Conservation (phyloP, 2,113 vertebrate genomes). For the Corydoras sp. region DNA sequence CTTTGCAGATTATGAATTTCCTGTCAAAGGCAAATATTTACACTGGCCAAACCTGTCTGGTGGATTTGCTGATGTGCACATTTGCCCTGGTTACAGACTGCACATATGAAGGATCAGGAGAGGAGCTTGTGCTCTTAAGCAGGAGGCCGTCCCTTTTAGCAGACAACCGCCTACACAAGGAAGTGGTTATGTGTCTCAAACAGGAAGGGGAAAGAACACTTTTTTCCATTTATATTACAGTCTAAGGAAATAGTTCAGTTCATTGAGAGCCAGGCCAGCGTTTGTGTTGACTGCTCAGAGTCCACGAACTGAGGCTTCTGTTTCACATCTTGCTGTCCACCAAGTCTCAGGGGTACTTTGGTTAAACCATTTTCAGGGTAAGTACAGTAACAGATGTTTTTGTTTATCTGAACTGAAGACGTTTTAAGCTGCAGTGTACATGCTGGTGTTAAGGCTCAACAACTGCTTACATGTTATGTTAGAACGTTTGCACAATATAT, state of each 20-base stretch:
- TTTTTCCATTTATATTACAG: conserved; percentile 21
- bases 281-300: conserved; percentile 87
- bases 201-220: conserved; percentile 67
- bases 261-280: conserved; percentile 62
- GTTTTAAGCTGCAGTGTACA: conserved; percentile 23
- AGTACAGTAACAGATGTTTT: conserved; percentile 55
- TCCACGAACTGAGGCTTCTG: conserved; percentile 70
- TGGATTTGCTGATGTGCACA: neutral
- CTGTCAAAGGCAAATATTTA: conserved; percentile 1
- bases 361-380: conserved; percentile 54
- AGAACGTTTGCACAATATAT: no score
- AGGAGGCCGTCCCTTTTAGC: conserved; percentile 33
- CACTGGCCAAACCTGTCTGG: neutral
- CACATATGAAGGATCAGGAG: neutral
- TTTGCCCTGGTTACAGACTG: neutral
- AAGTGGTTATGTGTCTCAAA: conserved; percentile 68
- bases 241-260: conserved; percentile 52
- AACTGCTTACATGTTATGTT: neutral
- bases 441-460: conserved; percentile 16
- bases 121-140: conserved; percentile 8
- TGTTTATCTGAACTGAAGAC: conserved; percentile 49
- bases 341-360: conserved; percentile 18
- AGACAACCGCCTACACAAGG: conserved; percentile 68
- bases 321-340: conserved; percentile 39
- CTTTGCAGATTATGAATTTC: neutral